These are phyloP conservation scores for Drosophila navojoa DNA, from an alignment of 1,140 invertebrate species.

Conservation along the genomic window DNA sequence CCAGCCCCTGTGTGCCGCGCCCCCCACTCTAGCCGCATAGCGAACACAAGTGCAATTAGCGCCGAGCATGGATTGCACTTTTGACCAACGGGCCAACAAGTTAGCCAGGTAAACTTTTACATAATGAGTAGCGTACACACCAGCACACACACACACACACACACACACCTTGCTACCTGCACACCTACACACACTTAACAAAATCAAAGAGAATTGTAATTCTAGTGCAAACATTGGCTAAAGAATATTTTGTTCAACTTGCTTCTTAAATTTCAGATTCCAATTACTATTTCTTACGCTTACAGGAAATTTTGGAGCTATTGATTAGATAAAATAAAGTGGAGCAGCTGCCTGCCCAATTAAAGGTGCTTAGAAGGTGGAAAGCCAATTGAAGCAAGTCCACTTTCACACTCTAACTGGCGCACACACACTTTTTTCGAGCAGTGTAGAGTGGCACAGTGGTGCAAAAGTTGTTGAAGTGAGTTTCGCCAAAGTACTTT, in stretches of 20 bases:
- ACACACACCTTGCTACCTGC: not conserved
- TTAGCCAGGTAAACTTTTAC: constrained; percentile 43
- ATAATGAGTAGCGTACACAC: constrained; percentile 11
- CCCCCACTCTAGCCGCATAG: constrained; percentile 8
- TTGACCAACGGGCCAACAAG: constrained; percentile 50
- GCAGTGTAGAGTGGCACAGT: constrained; percentile 12
- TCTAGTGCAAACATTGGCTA: too few relatives aligned
- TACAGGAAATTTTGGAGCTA: too few relatives aligned
- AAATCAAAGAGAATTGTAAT: too few relatives aligned
- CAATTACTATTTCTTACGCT: too few relatives aligned
- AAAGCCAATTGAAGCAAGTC: too few relatives aligned
- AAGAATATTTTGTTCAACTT: too few relatives aligned
- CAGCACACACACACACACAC: not conserved
- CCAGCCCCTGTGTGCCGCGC: not conserved
- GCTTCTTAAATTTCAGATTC: too few relatives aligned
- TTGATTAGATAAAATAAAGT: too few relatives aligned
- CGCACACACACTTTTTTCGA: too few relatives aligned
- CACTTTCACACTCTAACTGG: too few relatives aligned
- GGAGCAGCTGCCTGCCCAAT: too few relatives aligned
- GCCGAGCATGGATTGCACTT: constrained; percentile 53
- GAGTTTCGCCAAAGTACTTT: constrained; percentile 1
- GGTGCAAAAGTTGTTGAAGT: constrained; percentile 16
- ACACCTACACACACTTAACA: not conserved
- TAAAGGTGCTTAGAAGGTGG: too few relatives aligned
- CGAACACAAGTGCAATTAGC: constrained; percentile 64